These are phyloP conservation scores for Archips crataeganus DNA, from an alignment of 2,888 invertebrate species.

Conservation along the genomic window DNA sequence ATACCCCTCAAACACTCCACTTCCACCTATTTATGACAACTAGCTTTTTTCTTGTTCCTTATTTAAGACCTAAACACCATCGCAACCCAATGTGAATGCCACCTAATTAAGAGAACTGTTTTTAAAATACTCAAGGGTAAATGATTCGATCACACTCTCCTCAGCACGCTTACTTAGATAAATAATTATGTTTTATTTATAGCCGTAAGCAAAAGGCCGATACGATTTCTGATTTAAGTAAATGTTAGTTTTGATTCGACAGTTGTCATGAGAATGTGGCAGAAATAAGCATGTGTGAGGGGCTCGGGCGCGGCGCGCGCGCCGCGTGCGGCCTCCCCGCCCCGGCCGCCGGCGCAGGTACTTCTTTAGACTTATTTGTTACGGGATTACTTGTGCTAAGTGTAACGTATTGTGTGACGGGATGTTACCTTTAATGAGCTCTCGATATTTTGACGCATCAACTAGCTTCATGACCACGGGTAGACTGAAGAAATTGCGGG, in stretches of 20 bases:
- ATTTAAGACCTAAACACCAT: neutral
- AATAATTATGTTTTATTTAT: conserved; percentile 12
- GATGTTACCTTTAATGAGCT: too few relatives aligned
- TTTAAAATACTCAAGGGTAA: conserved; percentile 5
- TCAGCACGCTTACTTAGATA: conserved; percentile 24
- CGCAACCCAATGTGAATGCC: neutral
- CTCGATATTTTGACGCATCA: too few relatives aligned
- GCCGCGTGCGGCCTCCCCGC: neutral
- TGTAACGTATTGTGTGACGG: too few relatives aligned
- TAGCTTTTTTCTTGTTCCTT: neutral
- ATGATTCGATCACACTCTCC: neutral
- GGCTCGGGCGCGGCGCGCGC: neutral
- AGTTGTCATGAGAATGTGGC: conserved; percentile 1
- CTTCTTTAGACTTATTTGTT: neutral
- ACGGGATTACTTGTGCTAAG: too few relatives aligned
- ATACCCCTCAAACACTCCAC: conserved; percentile 2
- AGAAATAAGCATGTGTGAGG: neutral
- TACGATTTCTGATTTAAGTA: neutral
- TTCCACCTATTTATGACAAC: neutral
- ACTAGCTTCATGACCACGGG: too few relatives aligned
- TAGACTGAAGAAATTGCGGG: too few relatives aligned
- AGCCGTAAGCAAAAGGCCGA: neutral
- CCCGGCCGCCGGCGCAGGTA: neutral
- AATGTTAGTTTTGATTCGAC: conserved; percentile 1
- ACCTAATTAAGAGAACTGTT: neutral